Percentiles rank a stretch among this genome's conserved stretches.
phyloP scores from a whole-genome alignment of 1,140 invertebrate species.

The Ceratitis capitata region DNA sequence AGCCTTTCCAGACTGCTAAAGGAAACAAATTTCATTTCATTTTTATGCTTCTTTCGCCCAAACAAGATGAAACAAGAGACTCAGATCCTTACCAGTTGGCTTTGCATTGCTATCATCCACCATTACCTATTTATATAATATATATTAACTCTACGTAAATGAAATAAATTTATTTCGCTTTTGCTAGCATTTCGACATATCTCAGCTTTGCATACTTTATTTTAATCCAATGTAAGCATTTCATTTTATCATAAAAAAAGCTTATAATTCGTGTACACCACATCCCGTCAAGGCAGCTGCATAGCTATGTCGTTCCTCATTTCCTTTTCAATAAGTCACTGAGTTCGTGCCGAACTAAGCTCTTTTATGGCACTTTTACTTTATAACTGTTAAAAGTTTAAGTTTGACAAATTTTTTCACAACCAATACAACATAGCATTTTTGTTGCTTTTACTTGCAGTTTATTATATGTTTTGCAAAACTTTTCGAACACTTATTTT shows the following conservation, averaged over 20 bases:
- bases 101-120: too few species aligned
- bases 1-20: too few species aligned
- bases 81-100: too few species aligned
- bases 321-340: neutral
- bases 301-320: neutral
- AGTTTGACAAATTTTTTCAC: neutral
- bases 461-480: neutral
- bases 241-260: neutral
- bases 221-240: neutral
- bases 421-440: neutral
- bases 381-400: neutral
- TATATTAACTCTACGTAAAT: too few species aligned
- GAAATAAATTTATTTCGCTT: too few species aligned
- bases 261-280: neutral
- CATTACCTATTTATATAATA: too few species aligned
- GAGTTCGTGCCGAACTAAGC: neutral
- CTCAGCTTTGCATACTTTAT: neutral
- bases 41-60: too few species aligned
- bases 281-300: neutral
- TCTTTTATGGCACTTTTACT: neutral
- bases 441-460: neutral
- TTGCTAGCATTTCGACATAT: neutral
- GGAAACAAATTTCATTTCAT: too few species aligned
- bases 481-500: neutral
- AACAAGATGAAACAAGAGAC: too few species aligned